Evolutionary conservation across 2,113 vertebrate genomes (phyloP).

Genomic region (Mus spicilegus): DNA sequence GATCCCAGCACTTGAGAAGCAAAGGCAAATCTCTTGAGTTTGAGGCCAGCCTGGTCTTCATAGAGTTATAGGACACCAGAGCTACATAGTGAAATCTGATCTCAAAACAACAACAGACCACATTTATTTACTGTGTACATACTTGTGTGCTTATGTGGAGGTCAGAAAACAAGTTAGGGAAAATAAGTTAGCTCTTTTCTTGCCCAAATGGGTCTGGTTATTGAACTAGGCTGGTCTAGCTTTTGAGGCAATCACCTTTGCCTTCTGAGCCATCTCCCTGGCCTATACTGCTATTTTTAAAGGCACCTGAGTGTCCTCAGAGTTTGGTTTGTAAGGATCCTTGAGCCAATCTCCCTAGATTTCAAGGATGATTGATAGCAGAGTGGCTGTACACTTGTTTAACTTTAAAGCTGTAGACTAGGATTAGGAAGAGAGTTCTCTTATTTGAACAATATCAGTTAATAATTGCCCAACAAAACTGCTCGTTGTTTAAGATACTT

Average conservation of each 20-base stretch:
- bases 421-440: background rate
- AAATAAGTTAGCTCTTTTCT: background rate
- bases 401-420: background rate
- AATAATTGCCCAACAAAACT: background rate
- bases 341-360: background rate
- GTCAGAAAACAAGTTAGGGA: background rate
- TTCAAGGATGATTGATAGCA: background rate
- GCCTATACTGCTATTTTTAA: background rate
- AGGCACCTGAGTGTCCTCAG: background rate
- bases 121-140: background rate
- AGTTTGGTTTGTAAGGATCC: background rate
- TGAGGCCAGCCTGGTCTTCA: background rate
- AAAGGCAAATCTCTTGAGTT: background rate
- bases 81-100: background rate
- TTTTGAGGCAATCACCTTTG: background rate
- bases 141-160: background rate
- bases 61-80: background rate
- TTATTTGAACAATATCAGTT: background rate
- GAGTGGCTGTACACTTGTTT: slow-evolving; percentile 26
- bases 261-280: background rate
- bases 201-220: background rate
- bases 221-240: background rate
- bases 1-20: background rate
- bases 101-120: background rate
- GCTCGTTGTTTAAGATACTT: background rate